These are phyloP conservation scores for Drosophila antonietae DNA, from an alignment of 2,888 invertebrate species.

Conservation along the genomic window DNA sequence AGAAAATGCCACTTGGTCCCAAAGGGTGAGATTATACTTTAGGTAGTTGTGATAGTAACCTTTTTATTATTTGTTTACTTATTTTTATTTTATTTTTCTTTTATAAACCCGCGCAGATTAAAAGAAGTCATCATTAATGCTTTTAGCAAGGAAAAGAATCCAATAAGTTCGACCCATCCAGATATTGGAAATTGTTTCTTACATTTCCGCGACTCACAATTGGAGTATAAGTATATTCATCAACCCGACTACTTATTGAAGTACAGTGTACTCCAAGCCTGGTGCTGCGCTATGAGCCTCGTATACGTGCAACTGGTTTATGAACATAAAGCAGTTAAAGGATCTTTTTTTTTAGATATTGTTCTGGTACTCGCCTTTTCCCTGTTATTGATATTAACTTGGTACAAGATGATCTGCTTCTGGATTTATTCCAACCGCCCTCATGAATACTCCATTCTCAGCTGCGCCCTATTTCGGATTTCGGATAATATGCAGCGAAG, in stretches of 20 bases:
- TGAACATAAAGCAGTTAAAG: accelerated
- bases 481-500: constrained; percentile 87
- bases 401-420: constrained; percentile 91
- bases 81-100: too few relatives aligned
- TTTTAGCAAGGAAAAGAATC: not conserved
- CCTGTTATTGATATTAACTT: constrained; percentile 88
- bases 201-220: constrained; percentile 81
- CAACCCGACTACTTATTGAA: constrained; percentile 94
- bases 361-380: constrained; percentile 78
- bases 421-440: constrained; percentile 84
- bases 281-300: constrained; percentile 86
- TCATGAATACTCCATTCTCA: constrained; percentile 1
- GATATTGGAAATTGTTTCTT: constrained; percentile 75
- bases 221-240: constrained; percentile 90
- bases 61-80: too few relatives aligned
- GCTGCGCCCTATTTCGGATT: constrained; percentile 39
- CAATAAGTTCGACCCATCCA: not conserved
- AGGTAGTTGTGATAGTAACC: not conserved
- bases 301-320: constrained; percentile 85
- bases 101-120: not conserved
- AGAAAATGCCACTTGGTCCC: constrained; percentile 92
- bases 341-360: not conserved
- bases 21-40: constrained; percentile 86
- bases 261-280: constrained; percentile 89
- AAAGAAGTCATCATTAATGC: not conserved